Percentiles rank a stretch among this genome's conserved stretches.
These are phyloP conservation scores for Ptychodera flava DNA, from an alignment of 35 echinoderm and acorn worm species.

Conservation along the genomic window DNA sequence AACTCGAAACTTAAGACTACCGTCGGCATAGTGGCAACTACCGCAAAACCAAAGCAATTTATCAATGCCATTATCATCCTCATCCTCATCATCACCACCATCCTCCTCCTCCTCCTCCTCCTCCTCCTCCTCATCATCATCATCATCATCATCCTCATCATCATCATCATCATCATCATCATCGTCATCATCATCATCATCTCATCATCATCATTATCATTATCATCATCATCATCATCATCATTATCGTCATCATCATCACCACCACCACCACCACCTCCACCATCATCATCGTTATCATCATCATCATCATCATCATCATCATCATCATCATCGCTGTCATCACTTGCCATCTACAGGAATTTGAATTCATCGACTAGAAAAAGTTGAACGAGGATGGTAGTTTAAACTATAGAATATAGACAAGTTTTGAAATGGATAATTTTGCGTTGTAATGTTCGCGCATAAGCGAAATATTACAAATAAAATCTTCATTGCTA, in stretches of 20 bases:
- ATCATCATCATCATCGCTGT: slow-evolving; percentile 1
- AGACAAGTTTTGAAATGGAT: neutral
- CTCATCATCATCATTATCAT: too few species aligned
- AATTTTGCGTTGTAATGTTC: neutral
- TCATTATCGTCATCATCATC: slow-evolving; percentile 4
- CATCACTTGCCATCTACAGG: neutral
- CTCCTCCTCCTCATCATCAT: too few species aligned
- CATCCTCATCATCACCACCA: too few species aligned
- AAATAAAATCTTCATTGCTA: neutral
- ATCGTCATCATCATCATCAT: slow-evolving; percentile 11
- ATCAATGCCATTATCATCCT: too few species aligned
- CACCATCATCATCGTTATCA: slow-evolving; percentile 10
- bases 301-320: slow-evolving; percentile 14
- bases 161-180: slow-evolving; percentile 17
- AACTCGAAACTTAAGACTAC: too few species aligned
- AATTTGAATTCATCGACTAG: neutral
- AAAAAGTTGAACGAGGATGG: neutral
- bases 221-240: neutral
- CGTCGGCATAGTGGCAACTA: too few species aligned
- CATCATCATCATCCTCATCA: too few species aligned
- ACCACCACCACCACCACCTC: neutral
- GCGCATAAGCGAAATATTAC: neutral
- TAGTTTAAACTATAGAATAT: neutral
- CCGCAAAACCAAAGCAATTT: too few species aligned
- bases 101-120: too few species aligned